Evolutionary conservation across 2,888 invertebrate species (phyloP).

Genomic region (Lumbricus terrestris): DNA sequence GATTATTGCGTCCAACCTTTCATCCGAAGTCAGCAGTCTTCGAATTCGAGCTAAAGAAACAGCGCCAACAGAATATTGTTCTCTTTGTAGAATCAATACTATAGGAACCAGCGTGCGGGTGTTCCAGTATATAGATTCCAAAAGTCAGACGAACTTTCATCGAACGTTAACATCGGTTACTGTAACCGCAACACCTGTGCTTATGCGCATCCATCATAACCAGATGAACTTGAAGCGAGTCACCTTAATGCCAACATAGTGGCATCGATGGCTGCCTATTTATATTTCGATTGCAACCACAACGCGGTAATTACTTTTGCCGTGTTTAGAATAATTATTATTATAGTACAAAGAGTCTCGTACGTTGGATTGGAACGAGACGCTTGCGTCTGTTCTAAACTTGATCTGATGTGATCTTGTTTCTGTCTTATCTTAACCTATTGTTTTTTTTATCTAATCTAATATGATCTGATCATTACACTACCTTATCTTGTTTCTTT

Average conservation of each 20-base stretch:
- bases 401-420: too few species aligned
- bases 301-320: too few species aligned
- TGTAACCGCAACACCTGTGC: not conserved
- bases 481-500: too few species aligned
- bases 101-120: not conserved
- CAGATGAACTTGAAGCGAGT: not conserved
- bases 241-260: too few species aligned
- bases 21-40: not conserved
- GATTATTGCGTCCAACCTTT: not conserved
- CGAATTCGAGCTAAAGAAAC: not conserved
- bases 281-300: too few species aligned
- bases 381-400: too few species aligned
- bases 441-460: not conserved
- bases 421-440: too few species aligned
- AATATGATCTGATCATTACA: too few species aligned
- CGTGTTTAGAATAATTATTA: too few species aligned
- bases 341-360: too few species aligned
- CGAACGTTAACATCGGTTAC: not conserved
- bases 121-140: not conserved
- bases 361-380: not conserved
- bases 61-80: not conserved
- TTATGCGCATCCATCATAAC: too few species aligned
- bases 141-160: not conserved
- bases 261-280: too few species aligned
- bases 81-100: not conserved